A percentile compares a stretch with the other conserved stretches of the same genome.
Conservation (phyloP, 2,113 vertebrate genomes). For the Melospiza georgiana region DNA sequence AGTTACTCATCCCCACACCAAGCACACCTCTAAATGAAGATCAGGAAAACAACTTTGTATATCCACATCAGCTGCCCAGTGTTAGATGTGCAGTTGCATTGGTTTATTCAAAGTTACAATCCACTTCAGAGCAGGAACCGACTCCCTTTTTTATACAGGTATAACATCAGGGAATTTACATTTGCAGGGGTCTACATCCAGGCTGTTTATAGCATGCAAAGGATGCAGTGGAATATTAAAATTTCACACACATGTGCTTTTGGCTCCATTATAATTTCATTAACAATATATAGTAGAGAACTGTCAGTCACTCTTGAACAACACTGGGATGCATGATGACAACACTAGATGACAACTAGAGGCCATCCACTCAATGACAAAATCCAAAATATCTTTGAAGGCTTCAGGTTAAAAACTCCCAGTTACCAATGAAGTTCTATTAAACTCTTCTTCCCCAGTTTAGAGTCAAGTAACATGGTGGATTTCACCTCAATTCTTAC, state of each 20-base stretch:
- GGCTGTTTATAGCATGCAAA: background rate
- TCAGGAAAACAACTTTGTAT: background rate
- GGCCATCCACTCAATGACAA: background rate
- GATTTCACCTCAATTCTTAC: background rate
- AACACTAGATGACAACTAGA: background rate
- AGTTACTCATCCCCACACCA: background rate
- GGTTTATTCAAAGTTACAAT: background rate
- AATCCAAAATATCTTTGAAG: background rate
- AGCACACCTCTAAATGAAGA: background rate
- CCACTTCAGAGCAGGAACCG: background rate
- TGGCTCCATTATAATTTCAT: background rate
- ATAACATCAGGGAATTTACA: background rate
- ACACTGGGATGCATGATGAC: background rate
- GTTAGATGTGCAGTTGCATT: background rate
- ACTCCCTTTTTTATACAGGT: background rate
- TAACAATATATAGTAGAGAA: background rate
- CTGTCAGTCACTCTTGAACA: background rate
- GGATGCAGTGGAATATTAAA: background rate
- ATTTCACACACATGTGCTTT: background rate
- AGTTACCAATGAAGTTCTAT: background rate
- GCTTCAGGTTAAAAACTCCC: background rate
- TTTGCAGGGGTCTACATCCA: background rate
- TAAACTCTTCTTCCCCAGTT: background rate
- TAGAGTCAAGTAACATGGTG: background rate
- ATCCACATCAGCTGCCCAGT: fast-evolving